Evolutionary conservation across 1,140 invertebrate genomes (phyloP), one percentile per base, ranked within the genome.

Genomic region (Saccostrea echinata): DNA sequence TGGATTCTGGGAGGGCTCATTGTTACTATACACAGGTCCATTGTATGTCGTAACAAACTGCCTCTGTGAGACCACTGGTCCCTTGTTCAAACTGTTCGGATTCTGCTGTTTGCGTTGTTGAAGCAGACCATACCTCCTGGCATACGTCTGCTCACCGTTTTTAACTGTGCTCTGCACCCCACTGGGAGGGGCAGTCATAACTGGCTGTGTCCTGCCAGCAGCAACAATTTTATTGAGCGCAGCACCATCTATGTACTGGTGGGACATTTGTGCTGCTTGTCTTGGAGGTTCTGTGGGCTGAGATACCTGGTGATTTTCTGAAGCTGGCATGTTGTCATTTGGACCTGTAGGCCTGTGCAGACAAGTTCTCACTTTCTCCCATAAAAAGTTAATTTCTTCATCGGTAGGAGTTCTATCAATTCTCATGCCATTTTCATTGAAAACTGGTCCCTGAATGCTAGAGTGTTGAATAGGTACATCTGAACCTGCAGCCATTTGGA

Each of bases 381-480:
- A 95, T 27, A 95, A 86, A 85, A 91, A 92, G 88, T 94, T 94
- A 18, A 95, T 95, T 85, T 95, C 94, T 51, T 94, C 94, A 88
- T 95, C 94, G 21, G 94, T 95, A 12, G 94, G 94, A 1, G 94
- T 95, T 35, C 92, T 84, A 86, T 94, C 94, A 84, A 93, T 93
- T 61, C 92, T 84, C 86, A 94, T 30, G 84, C 92, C 92, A 87
- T 91, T 92, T 43, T 93, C 92, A 90, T 92, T 88, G 88, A 91
- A 94, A 13, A 91, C 89, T 57, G 90, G 84, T 30, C 88, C 88
- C 61, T 91, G 68, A 1, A 12, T 71, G 68, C 68, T 71, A 16
- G 30, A 71, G 43, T 88, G 76, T 68, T 90, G 91, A 57, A 82
- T 64, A 87, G 51, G 35, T 57, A n/a, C 71, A 57, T 53, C 80